Evolutionary conservation across 2,113 vertebrate genomes (phyloP), one percentile per base, ranked within the genome.

Genomic region (Phrynosoma platyrhinos): DNA sequence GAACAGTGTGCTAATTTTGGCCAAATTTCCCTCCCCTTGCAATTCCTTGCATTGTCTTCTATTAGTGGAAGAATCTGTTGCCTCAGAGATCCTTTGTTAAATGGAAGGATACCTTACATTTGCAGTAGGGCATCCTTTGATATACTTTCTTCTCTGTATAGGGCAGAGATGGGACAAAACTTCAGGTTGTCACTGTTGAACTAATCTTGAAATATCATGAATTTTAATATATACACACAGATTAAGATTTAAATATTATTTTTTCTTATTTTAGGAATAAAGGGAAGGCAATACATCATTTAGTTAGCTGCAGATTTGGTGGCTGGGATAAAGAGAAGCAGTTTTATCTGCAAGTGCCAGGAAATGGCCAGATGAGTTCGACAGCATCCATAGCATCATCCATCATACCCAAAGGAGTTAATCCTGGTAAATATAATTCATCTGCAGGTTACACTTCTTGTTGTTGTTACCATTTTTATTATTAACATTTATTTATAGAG

Each of bases 251-350:
- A 66, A 82, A 5, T 64, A 2, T 42, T 85, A 10, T 25, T 58
- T 14, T 32, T 5, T 27, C 4, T 72, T 62, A n/a, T 94, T 95
- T 91, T 92, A 99, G 99, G 95, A 99, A 99, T 94, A 97, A 97
- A 92, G 96, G 98, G 64, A 94, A 95, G 3, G 47, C 94, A 62
- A 94, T 91, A 12, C 98, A 98, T 30, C 94, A 77, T n/a, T 94
- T 99, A 84, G 96, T 98, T 91, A 95, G 93, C 93, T 99, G 97
- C 91, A 97, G 94, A 88, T 97, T 99, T 92, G 98, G 97, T 79
- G 98, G 98, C 92, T 99, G 98, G 98, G 97, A 99, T 91, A 98
- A 97, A 84, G 94, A 95, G 77, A 96, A 96, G 36, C 98, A 99
- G 85, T 99, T 99, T 93, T 93, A 90, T 72, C 80, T 97, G 88